These are phyloP conservation scores for Neoniphon sammara DNA, from an alignment of 2,797 vertebrate species.

Conservation along the genomic window DNA sequence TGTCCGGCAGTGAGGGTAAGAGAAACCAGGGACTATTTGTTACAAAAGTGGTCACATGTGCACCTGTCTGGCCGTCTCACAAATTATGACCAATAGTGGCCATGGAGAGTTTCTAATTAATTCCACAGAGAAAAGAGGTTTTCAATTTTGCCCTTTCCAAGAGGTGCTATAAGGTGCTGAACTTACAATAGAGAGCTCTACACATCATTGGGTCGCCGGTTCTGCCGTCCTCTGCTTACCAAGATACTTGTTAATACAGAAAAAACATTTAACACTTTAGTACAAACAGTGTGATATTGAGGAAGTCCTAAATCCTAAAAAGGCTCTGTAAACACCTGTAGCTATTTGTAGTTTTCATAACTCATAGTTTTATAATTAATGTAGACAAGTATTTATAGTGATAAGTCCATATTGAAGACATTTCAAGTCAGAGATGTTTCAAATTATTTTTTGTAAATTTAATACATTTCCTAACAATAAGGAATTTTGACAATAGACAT, in stretches of 20 bases:
- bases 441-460: too few relatives aligned
- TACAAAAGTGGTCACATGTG: conserved; percentile 39
- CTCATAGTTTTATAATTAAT: too few relatives aligned
- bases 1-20: conserved; percentile 33
- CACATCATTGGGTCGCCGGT: conserved; percentile 49
- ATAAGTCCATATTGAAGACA: too few relatives aligned
- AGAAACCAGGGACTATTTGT: conserved; percentile 53
- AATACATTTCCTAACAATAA: too few relatives aligned
- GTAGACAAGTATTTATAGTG: too few relatives aligned
- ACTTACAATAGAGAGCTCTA: conserved; percentile 25
- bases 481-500: too few relatives aligned
- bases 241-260: conserved; percentile 44
- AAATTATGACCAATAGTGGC: conserved; percentile 59
- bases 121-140: conserved; percentile 54
- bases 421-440: too few relatives aligned
- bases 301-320: too few relatives aligned
- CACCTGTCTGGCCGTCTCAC: conserved; percentile 54
- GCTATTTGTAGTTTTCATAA: too few relatives aligned
- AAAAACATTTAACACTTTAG: too few relatives aligned
- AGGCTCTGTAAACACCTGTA: too few relatives aligned
- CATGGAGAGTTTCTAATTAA: conserved; percentile 71
- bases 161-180: conserved; percentile 44
- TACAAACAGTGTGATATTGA: too few relatives aligned
- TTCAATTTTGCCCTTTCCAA: conserved; percentile 50
- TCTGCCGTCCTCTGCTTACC: conserved; percentile 25